These are phyloP conservation scores for Siniperca knerii DNA, from an alignment of 2,113 vertebrate species.

Conservation along the genomic window DNA sequence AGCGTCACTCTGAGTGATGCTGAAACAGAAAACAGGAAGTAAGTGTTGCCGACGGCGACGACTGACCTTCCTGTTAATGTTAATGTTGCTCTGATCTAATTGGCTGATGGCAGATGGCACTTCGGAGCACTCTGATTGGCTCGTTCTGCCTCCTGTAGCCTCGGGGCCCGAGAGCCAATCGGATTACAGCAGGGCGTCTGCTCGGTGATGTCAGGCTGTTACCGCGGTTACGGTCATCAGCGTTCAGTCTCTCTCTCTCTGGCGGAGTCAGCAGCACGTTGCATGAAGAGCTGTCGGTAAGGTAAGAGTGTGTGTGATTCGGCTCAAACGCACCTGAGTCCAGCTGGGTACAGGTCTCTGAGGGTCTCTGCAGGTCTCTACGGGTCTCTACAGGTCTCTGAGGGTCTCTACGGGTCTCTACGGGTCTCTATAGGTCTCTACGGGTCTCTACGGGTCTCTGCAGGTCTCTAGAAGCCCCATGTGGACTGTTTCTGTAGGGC, in stretches of 20 bases:
- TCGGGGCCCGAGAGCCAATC: constrained; percentile 62
- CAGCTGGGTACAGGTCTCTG: too few species aligned
- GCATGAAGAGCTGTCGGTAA: not conserved
- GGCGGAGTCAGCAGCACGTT: not conserved
- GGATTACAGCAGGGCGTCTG: constrained; percentile 55
- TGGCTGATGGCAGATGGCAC: constrained; percentile 13
- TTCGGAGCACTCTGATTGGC: constrained; percentile 32
- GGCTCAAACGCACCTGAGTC: too few species aligned
- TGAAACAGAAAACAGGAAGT: not conserved
- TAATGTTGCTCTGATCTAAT: constrained; percentile 59
- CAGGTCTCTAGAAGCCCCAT: too few species aligned
- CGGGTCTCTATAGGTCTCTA: too few species aligned
- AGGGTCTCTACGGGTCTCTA: too few species aligned
- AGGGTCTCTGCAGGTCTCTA: too few species aligned
- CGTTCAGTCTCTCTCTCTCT: constrained; percentile 9
- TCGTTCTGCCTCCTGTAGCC: constrained; percentile 24
- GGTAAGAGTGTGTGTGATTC: constrained; percentile 1
- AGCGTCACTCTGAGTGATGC: not conserved
- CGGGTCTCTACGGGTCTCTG: too few species aligned
- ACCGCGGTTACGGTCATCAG: constrained; percentile 15
- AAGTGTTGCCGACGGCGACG: constrained; percentile 16
- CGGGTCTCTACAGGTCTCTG: too few species aligned
- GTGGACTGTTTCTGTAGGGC: too few species aligned
- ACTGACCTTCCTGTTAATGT: constrained; percentile 31
- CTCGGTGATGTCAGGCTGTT: constrained; percentile 32